A percentile compares a stretch with the other conserved stretches of the same genome.
Evolutionary conservation across 2,797 vertebrate species (phyloP).

Genomic region (Mareca strepera): DNA sequence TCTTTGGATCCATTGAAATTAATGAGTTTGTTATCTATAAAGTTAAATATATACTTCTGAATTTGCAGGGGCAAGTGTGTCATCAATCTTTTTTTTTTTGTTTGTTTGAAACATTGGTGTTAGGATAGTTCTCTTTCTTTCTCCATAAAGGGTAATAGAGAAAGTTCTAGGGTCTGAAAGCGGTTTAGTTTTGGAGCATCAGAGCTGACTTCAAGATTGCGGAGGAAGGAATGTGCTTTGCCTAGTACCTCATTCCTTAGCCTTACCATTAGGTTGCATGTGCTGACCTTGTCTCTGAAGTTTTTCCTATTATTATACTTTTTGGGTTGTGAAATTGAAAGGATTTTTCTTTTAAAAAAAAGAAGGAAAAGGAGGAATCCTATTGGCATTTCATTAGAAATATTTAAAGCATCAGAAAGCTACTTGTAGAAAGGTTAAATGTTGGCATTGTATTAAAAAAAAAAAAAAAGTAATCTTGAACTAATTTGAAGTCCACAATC

Average conservation of each 20-base stretch:
- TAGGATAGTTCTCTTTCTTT: not conserved
- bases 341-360: not conserved
- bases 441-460: slow-evolving; percentile 44
- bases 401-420: slow-evolving; percentile 55
- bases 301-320: slow-evolving; percentile 26
- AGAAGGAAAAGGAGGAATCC: not conserved
- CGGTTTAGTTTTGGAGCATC: not conserved
- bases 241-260: not conserved
- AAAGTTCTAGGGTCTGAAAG: not conserved
- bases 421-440: slow-evolving; percentile 39
- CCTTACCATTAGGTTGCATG: not conserved
- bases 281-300: slow-evolving; percentile 20
- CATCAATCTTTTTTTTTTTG: not conserved
- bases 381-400: slow-evolving; percentile 45
- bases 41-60: not conserved
- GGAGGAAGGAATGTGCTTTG: not conserved
- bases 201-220: not conserved
- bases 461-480: slow-evolving; percentile 68
- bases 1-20: not conserved
- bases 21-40: not conserved
- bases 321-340: slow-evolving; percentile 8
- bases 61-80: not conserved
- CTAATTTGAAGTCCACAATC: slow-evolving; percentile 76
- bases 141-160: not conserved
- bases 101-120: not conserved